Evolutionary conservation across 2,797 vertebrate species (phyloP).

Genomic region (Lepus oiostolus): DNA sequence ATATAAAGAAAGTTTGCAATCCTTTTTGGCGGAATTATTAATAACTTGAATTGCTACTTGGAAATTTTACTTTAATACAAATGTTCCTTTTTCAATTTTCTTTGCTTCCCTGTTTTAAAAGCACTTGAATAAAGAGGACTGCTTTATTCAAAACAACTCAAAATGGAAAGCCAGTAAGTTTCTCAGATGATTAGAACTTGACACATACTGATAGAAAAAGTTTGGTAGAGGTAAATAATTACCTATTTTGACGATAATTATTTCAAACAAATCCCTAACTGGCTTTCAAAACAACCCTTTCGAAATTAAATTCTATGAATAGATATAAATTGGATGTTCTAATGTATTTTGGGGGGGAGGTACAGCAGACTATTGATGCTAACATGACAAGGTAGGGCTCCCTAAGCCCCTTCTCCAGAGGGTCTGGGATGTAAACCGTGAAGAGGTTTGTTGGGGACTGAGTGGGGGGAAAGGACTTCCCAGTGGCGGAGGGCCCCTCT

Average conservation of each 20-base stretch:
- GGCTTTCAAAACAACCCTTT: slow-evolving; percentile 33
- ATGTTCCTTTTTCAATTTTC: background rate
- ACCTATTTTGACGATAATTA: slow-evolving; percentile 49
- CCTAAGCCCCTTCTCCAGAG: too few species aligned
- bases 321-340: background rate
- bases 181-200: slow-evolving; percentile 34
- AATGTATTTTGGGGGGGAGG: too few species aligned
- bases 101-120: slow-evolving; percentile 1
- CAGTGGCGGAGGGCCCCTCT: too few species aligned
- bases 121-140: background rate
- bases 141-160: slow-evolving; percentile 45
- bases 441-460: too few species aligned
- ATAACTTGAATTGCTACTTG: background rate
- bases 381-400: too few species aligned
- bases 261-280: slow-evolving; percentile 17
- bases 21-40: background rate
- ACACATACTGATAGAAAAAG: background rate
- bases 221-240: slow-evolving; percentile 45
- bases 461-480: too few species aligned
- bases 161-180: slow-evolving; percentile 31
- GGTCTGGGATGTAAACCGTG: too few species aligned
- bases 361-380: too few species aligned
- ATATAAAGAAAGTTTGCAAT: background rate
- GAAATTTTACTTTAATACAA: slow-evolving; percentile 27
- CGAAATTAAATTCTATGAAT: background rate